phyloP scores from a whole-genome alignment of 2,888 invertebrate species.

The Coenonympha glycerion region DNA sequence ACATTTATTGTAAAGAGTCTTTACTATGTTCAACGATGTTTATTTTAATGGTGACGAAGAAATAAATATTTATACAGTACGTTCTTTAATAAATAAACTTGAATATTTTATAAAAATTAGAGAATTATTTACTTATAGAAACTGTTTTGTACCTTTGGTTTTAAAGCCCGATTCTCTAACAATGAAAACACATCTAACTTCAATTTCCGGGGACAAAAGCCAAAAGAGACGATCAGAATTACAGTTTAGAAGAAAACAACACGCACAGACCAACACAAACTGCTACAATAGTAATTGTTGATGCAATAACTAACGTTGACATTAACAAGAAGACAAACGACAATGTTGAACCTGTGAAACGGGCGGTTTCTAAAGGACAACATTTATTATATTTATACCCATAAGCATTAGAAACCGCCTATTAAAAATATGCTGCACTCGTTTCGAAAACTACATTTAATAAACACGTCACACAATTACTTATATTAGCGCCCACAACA shows the following conservation, averaged over 20 bases:
- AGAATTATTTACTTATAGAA: background rate
- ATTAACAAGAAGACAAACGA: constrained; percentile 5
- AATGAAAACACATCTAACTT: background rate
- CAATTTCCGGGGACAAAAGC: background rate
- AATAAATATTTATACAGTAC: background rate
- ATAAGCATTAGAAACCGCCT: background rate
- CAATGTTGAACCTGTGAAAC: background rate
- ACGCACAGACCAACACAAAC: constrained; percentile 6
- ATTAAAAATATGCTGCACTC: background rate
- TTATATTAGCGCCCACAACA: background rate
- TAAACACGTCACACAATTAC: background rate
- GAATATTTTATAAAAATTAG: background rate
- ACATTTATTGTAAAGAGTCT: background rate
- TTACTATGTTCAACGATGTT: background rate
- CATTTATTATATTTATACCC: background rate
- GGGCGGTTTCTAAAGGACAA: background rate
- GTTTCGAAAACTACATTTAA: background rate
- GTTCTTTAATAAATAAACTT: background rate
- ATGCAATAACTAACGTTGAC: constrained; percentile 2
- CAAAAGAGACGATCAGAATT: background rate
- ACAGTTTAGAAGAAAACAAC: constrained; percentile 10
- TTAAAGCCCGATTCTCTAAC: background rate
- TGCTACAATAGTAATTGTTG: background rate
- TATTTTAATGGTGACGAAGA: background rate
- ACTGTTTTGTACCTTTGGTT: background rate